Conservation (phyloP, 2,797 vertebrate genomes). For the Pachyuromys duprasi region DNA sequence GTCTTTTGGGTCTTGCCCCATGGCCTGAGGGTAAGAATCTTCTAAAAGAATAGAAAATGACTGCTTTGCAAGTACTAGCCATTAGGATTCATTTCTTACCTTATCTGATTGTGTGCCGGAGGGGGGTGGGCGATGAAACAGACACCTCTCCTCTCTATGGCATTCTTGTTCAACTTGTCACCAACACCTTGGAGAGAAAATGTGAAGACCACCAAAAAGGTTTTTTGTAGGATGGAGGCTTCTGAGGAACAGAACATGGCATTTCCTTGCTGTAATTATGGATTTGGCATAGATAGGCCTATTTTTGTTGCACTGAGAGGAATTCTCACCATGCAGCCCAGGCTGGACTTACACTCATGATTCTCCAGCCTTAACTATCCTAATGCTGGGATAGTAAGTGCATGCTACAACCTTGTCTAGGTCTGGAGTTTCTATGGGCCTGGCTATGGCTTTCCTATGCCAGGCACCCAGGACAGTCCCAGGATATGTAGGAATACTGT, state of each 20-base stretch:
- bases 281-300: not conserved
- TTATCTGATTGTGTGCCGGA: not conserved
- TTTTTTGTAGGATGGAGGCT: not conserved
- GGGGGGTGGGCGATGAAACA: not conserved
- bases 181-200: not conserved
- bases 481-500: not conserved
- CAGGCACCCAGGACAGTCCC: not conserved
- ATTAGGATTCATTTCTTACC: not conserved
- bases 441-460: not conserved
- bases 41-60: not conserved
- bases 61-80: not conserved
- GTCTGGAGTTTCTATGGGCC: not conserved
- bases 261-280: not conserved
- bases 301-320: not conserved
- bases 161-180: not conserved
- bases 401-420: not conserved
- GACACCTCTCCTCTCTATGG: not conserved
- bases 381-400: not conserved
- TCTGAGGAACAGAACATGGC: not conserved
- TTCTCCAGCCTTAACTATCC: not conserved
- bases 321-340: not conserved
- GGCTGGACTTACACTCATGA: not conserved
- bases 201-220: not conserved
- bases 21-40: not conserved
- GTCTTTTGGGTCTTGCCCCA: not conserved